phyloP scores from a whole-genome alignment of 2,888 invertebrate genomes.

The Hypomecis punctinalis region DNA sequence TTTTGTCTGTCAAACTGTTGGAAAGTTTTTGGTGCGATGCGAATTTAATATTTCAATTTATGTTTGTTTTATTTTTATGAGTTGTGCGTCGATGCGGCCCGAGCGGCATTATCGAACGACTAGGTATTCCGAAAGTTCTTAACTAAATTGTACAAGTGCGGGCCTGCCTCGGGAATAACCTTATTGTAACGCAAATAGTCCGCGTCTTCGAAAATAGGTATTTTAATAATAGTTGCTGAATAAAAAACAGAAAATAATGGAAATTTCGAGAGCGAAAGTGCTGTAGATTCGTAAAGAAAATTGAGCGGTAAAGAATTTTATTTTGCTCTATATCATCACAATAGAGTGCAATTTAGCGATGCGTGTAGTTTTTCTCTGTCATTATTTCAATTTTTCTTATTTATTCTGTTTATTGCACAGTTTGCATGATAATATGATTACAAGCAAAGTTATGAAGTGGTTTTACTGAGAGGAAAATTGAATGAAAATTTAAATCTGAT shows the following conservation, averaged over 20 bases:
- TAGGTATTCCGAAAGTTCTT: conserved; percentile 59
- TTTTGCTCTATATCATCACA: conserved; percentile 43
- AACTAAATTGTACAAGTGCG: conserved; percentile 61
- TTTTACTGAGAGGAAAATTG: conserved; percentile 33
- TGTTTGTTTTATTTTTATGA: conserved; percentile 32
- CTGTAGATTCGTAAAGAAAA: conserved; percentile 47
- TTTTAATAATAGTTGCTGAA: conserved; percentile 54
- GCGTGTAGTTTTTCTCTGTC: conserved; percentile 50
- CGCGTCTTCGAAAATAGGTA: conserved; percentile 47
- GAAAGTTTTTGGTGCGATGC: conserved; percentile 31
- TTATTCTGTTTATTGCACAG: conserved; percentile 58
- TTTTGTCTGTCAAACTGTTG: conserved; percentile 32
- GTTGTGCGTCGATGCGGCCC: conserved; percentile 15
- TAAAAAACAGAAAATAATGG: conserved; percentile 54
- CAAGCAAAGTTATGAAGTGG: conserved; percentile 39
- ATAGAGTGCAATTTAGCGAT: conserved; percentile 46
- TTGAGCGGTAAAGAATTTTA: conserved; percentile 44
- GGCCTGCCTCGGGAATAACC: conserved; percentile 59
- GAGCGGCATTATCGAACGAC: conserved; percentile 50
- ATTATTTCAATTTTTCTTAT: conserved; percentile 58
- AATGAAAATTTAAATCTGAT: background rate
- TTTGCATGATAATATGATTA: conserved; percentile 52
- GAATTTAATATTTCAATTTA: conserved; percentile 34
- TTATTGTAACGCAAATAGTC: conserved; percentile 62
- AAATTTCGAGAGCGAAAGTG: conserved; percentile 48